Percentiles rank a stretch among this genome's conserved stretches.
These are phyloP conservation scores for Gavia stellata DNA, from an alignment of 2,113 vertebrate genomes.

Conservation along the genomic window DNA sequence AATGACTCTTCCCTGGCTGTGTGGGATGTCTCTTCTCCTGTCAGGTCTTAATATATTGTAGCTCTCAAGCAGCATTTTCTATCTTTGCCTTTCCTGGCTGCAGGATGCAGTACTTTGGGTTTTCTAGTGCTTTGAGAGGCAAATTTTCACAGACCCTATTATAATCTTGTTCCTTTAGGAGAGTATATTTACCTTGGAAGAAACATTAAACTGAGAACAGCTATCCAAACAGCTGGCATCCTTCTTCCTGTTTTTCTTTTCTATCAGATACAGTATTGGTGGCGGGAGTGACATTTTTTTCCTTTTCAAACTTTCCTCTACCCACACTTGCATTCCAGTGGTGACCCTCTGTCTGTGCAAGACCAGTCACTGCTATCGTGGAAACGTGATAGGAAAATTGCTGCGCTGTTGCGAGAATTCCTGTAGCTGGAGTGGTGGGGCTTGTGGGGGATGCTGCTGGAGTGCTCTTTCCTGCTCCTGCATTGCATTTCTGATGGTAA, in stretches of 20 bases:
- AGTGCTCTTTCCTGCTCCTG: neutral
- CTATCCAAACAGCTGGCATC: slow-evolving; percentile 62
- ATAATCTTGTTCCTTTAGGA: slow-evolving; percentile 23
- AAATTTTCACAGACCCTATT: slow-evolving; percentile 25
- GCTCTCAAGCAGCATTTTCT: slow-evolving; percentile 7
- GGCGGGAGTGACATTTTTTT: neutral
- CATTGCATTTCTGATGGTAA: neutral
- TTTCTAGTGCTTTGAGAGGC: neutral
- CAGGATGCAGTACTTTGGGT: neutral
- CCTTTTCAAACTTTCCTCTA: neutral
- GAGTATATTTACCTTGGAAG: slow-evolving; percentile 50
- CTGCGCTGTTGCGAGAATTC: neutral
- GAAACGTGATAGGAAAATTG: neutral
- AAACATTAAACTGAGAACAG: slow-evolving; percentile 41
- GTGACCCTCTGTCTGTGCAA: neutral
- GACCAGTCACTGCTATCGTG: accelerated
- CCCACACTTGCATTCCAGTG: neutral
- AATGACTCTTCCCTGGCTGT: slow-evolving; percentile 9
- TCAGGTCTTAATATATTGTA: slow-evolving; percentile 5
- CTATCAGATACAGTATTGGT: neutral
- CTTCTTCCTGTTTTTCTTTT: slow-evolving; percentile 48
- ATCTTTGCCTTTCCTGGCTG: neutral
- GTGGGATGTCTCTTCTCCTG: neutral
- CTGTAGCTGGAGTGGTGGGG: neutral
- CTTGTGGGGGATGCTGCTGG: neutral